phyloP scores from a whole-genome alignment of 2,888 invertebrate genomes.

The Cephus spinipes region DNA sequence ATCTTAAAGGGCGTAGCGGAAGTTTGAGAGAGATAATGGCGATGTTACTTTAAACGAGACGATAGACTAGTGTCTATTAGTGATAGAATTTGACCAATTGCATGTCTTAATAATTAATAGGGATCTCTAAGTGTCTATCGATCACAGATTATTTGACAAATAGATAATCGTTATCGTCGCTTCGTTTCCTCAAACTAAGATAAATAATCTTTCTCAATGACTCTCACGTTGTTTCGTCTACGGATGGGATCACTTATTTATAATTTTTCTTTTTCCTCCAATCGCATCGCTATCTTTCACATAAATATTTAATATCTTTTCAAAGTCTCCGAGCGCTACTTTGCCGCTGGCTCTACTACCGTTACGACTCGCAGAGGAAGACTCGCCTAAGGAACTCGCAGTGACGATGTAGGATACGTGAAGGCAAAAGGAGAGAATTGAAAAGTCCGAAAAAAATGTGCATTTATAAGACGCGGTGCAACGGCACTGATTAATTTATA shows the following conservation, averaged over 20 bases:
- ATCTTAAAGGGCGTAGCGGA: background rate
- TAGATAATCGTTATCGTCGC: background rate
- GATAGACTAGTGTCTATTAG: slow-evolving; percentile 47
- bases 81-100: slow-evolving; percentile 60
- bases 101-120: slow-evolving; percentile 51
- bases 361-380: background rate
- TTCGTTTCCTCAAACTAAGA: background rate
- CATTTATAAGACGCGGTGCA: background rate
- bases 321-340: background rate
- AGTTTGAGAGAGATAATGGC: background rate
- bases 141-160: background rate
- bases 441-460: background rate
- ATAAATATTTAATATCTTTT: background rate
- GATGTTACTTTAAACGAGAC: slow-evolving; percentile 4
- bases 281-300: background rate
- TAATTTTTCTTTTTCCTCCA: background rate
- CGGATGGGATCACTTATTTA: background rate
- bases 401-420: background rate
- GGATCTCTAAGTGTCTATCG: background rate
- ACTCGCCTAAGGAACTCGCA: background rate
- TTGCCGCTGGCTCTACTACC: background rate
- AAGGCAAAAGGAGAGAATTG: background rate
- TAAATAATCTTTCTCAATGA: background rate
- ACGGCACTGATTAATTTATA: background rate
- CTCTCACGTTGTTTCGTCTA: background rate